Conservation (phyloP, 2,113 vertebrate genomes). For the Brachypteracias leptosomus region DNA sequence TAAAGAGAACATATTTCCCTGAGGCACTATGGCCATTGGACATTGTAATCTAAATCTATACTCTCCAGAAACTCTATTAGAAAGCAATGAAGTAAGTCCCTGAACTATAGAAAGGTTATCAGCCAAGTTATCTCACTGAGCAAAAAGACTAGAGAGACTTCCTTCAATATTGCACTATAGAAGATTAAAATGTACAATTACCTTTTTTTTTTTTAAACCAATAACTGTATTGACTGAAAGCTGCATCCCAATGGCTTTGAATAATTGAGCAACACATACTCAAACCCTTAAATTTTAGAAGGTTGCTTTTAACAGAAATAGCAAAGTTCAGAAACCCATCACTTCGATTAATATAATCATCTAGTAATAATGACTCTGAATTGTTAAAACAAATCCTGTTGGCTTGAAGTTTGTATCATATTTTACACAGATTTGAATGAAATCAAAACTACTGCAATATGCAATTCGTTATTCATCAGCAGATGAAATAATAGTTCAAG, state of each 20-base stretch:
- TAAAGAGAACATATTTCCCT: constrained; percentile 55
- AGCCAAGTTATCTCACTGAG: background rate
- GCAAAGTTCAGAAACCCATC: background rate
- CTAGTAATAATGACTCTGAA: background rate
- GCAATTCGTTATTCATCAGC: background rate
- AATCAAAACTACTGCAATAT: background rate
- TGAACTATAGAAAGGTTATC: constrained; percentile 33
- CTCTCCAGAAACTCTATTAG: constrained; percentile 42
- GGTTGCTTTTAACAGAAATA: background rate
- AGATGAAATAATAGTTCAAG: background rate
- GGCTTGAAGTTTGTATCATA: background rate
- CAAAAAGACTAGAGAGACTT: background rate
- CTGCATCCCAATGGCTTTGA: background rate
- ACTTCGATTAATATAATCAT: background rate
- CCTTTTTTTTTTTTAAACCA: background rate
- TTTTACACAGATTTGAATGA: background rate
- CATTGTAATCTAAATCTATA: constrained; percentile 24
- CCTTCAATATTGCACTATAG: background rate
- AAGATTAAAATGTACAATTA: background rate
- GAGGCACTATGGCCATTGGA: background rate
- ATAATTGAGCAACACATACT: background rate
- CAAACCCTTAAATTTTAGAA: background rate
- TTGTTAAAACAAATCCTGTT: background rate
- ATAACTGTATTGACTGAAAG: background rate
- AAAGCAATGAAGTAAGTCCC: constrained; percentile 36